Evolutionary conservation across 2,113 vertebrate genomes (phyloP), one percentile per base, ranked within the genome.

Genomic region (Ameiurus melas): DNA sequence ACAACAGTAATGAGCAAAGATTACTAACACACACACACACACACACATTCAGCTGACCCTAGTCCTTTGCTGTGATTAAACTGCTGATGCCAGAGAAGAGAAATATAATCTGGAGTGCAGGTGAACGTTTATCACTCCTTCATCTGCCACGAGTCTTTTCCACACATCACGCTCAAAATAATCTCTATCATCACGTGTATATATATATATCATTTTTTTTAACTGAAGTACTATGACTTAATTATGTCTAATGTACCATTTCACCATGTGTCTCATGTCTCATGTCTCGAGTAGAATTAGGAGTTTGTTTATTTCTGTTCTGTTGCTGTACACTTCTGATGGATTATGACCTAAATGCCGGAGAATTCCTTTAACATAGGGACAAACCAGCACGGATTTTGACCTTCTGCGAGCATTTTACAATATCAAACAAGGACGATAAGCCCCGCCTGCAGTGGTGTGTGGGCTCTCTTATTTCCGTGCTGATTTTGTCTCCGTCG

Each of bases 21-120:
- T 57, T 17, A 60, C n/a, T 20, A 30, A 80, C 78, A 51, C 25
- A 78, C 25, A 13, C 14, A 85, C 55, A 80, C 85, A 86, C 43
- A 73, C 68, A 62, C 66, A 79, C 84, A 43, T 27, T 58, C 53
- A 57, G 62, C 25, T 71, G 57, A 64, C 58, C 64, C 57, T 47
- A 68, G 53, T 55, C 53, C 66, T 66, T 84, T 62, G 25, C 9
- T 13, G 55, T 88, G 60, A 86, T 86, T 78, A 79, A 86, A 66
- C 22, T 70, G 33, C 36, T 87, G 17, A 30, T 55, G 22, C 25
- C 77, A 73, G 27, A 47, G 25, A 17, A 12, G 79, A 87, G 79
- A 47, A 58, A 58, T n/a, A 53, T 51, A 39, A 82, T 87, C 60
- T 68, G 0, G 53, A 70, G 78, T 73, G 27, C 25, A 30, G 39